Evolutionary conservation across 2,888 invertebrate genomes (phyloP).

Genomic region (Zaprionus bogoriensis): DNA sequence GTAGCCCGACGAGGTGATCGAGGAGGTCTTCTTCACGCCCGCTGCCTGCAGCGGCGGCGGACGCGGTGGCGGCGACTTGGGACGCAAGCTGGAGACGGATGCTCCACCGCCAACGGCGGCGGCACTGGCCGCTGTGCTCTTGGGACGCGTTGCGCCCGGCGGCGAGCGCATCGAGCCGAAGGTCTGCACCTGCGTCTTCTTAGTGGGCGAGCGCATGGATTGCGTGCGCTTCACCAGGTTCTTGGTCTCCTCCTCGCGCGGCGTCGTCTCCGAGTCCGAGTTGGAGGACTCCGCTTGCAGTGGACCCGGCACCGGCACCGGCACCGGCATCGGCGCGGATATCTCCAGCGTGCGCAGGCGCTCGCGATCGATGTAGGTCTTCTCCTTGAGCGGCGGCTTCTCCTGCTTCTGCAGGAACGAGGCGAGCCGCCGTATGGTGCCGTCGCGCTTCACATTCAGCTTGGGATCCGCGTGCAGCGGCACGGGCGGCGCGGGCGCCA

Average conservation of each 20-base stretch:
- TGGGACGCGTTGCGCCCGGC: constrained; percentile 86
- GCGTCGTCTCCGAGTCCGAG: constrained; percentile 81
- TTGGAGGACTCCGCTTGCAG: constrained; percentile 84
- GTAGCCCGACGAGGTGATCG: constrained; percentile 85
- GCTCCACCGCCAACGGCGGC: too few relatives aligned
- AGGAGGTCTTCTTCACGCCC: constrained; percentile 79
- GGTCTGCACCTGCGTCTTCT: constrained; percentile 86
- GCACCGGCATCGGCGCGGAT: constrained; percentile 89
- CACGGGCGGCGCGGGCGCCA: constrained; percentile 85
- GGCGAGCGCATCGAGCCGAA: constrained; percentile 92
- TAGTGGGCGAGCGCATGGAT: constrained; percentile 88
- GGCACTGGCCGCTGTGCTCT: constrained; percentile 86
- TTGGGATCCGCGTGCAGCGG: constrained; percentile 81
- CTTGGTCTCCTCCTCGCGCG: constrained; percentile 83
- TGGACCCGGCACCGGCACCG: constrained; percentile 44
- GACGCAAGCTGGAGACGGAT: constrained; percentile 83
- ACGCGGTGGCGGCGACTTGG: constrained; percentile 89
- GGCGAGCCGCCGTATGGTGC: constrained; percentile 88
- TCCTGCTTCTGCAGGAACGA: constrained; percentile 88
- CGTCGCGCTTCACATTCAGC: constrained; percentile 85
- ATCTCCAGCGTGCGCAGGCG: constrained; percentile 90
- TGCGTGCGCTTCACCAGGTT: constrained; percentile 88
- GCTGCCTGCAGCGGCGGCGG: constrained; percentile 85
- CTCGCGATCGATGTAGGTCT: constrained; percentile 88
- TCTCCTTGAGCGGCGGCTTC: constrained; percentile 86